Evolutionary conservation across 2,888 invertebrate genomes (phyloP).

Genomic region (Drosophila merina): DNA sequence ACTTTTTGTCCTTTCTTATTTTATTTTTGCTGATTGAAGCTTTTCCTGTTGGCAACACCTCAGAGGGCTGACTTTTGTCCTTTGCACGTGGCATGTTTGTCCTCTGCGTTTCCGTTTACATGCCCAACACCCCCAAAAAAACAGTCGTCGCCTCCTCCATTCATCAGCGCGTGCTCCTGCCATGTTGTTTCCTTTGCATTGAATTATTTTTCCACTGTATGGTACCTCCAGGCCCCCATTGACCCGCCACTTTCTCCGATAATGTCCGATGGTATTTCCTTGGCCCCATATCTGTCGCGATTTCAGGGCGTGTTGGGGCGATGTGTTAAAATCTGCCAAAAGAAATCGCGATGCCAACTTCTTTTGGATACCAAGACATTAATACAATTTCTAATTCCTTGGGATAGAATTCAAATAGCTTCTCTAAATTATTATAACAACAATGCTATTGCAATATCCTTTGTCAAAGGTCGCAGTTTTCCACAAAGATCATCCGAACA

Average conservation of each 20-base stretch:
- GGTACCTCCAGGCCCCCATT: neutral
- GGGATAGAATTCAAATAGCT: neutral
- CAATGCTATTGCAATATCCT: slow-evolving; percentile 65
- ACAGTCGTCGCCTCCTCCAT: neutral
- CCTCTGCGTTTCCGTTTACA: slow-evolving; percentile 46
- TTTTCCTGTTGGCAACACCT: slow-evolving; percentile 77
- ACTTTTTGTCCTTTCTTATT: slow-evolving; percentile 7
- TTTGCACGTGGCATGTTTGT: slow-evolving; percentile 74
- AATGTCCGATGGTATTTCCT: slow-evolving; percentile 21
- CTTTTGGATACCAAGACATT: neutral
- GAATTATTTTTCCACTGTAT: slow-evolving; percentile 48
- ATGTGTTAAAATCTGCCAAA: slow-evolving; percentile 38
- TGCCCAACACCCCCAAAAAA: slow-evolving; percentile 15
- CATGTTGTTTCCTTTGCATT: slow-evolving; percentile 37
- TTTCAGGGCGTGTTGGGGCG: slow-evolving; percentile 28
- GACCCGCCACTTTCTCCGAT: slow-evolving; percentile 17
- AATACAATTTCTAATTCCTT: too few relatives aligned
- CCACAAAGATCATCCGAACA: slow-evolving; percentile 30
- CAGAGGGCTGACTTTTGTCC: slow-evolving; percentile 71
- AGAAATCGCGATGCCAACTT: slow-evolving; percentile 37
- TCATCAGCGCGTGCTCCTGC: slow-evolving; percentile 46
- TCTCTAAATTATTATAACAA: slow-evolving; percentile 58
- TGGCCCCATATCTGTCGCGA: slow-evolving; percentile 28
- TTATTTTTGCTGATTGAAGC: slow-evolving; percentile 71
- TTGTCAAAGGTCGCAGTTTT: slow-evolving; percentile 13